phyloP scores from a whole-genome alignment of 2,113 vertebrate genomes.

The Cavia porcellus region DNA sequence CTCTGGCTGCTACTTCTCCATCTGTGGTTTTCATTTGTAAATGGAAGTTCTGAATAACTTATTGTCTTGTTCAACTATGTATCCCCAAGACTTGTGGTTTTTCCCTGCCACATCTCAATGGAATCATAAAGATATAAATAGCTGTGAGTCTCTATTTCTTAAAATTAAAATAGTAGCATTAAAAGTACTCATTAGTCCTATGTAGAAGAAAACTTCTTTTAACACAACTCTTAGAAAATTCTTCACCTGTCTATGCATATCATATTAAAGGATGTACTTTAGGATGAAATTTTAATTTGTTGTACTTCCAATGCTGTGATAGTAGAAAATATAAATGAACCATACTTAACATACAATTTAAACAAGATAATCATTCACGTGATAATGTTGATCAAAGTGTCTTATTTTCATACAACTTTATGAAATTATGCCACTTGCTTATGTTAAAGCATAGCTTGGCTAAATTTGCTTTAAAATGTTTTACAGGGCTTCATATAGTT shows the following conservation, averaged over 20 bases:
- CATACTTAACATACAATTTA: conserved; percentile 2
- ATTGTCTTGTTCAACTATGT: neutral
- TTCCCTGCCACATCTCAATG: neutral
- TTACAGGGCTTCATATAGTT: neutral
- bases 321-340: neutral
- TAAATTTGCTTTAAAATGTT: conserved; percentile 29
- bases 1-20: neutral
- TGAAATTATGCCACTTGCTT: conserved; percentile 40
- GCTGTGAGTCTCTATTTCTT: neutral
- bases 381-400: neutral
- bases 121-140: neutral
- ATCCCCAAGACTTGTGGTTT: neutral
- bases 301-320: neutral
- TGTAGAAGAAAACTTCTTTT: neutral
- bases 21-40: neutral
- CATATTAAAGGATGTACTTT: neutral
- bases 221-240: neutral
- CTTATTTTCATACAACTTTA: conserved; percentile 52
- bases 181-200: neutral
- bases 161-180: neutral
- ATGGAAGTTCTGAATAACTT: neutral
- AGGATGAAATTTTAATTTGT: neutral
- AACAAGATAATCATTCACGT: neutral
- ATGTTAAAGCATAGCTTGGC: conserved; percentile 41
- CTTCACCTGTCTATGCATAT: neutral